phyloP scores from a whole-genome alignment of 1,140 invertebrate genomes.

The Procambarus clarkii region DNA sequence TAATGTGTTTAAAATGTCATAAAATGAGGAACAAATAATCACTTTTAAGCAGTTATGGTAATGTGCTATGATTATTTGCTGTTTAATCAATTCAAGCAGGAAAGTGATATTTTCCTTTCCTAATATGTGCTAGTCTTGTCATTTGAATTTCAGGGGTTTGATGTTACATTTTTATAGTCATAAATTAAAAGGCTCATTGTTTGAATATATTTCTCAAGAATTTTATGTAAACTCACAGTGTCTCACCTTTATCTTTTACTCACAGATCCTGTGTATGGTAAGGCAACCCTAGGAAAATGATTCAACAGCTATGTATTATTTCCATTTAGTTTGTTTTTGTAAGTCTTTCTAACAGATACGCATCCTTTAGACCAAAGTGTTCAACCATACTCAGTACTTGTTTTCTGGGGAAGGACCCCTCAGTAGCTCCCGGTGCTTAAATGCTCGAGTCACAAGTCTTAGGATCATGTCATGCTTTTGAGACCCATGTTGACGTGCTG shows the following conservation, averaged over 20 bases:
- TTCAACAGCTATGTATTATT: slow-evolving; percentile 54
- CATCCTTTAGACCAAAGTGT: slow-evolving; percentile 22
- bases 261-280: slow-evolving; percentile 67
- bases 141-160: neutral
- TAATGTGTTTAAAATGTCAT: too few relatives aligned
- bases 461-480: too few relatives aligned
- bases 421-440: too few relatives aligned
- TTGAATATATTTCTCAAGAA: neutral
- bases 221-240: neutral
- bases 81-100: too few relatives aligned
- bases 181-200: neutral
- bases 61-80: too few relatives aligned
- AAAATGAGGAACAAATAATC: too few relatives aligned
- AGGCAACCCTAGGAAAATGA: slow-evolving; percentile 20
- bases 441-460: too few relatives aligned
- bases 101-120: too few relatives aligned
- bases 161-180: neutral
- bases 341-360: slow-evolving; percentile 26
- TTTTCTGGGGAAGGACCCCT: too few relatives aligned
- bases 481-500: too few relatives aligned
- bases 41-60: too few relatives aligned
- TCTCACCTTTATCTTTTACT: slow-evolving; percentile 23
- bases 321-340: slow-evolving; percentile 29
- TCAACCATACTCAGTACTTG: neutral
- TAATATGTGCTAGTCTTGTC: too few relatives aligned